These are phyloP conservation scores for Tychaedon coryphoeus DNA, from an alignment of 2,113 vertebrate genomes.

Conservation along the genomic window DNA sequence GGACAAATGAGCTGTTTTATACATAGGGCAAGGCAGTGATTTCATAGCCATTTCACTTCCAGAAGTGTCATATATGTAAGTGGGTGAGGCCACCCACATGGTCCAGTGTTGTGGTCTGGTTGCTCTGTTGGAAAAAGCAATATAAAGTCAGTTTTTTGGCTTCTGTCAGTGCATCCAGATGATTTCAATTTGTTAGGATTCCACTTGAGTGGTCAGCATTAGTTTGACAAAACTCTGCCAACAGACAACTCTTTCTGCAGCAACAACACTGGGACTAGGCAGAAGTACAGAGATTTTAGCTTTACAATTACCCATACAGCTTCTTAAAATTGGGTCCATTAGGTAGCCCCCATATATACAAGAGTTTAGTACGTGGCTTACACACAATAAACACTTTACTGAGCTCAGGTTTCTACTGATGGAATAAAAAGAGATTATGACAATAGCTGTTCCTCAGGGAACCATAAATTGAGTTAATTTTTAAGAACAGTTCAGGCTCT, in stretches of 20 bases:
- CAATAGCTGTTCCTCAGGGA: not conserved
- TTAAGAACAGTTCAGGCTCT: not conserved
- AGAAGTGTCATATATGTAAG: not conserved
- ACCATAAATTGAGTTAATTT: not conserved
- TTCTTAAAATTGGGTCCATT: not conserved
- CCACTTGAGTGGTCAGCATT: constrained; percentile 66
- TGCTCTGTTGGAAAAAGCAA: constrained; percentile 59
- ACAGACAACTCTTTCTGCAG: constrained; percentile 36
- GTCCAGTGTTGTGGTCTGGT: constrained; percentile 68
- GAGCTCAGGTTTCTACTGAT: not conserved
- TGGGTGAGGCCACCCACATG: constrained; percentile 66
- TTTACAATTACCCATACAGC: not conserved
- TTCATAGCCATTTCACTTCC: constrained; percentile 31
- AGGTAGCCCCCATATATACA: not conserved
- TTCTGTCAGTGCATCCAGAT: constrained; percentile 63
- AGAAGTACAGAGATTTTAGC: constrained; percentile 9
- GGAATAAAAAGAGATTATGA: not conserved
- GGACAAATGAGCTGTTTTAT: constrained; percentile 38
- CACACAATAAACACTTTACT: not conserved
- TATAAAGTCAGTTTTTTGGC: constrained; percentile 58
- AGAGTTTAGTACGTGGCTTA: constrained; percentile 12
- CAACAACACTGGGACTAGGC: not conserved
- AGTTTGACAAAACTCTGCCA: constrained; percentile 53
- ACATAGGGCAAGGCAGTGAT: constrained; percentile 15
- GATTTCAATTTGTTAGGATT: constrained; percentile 73